Evolutionary conservation across 2,888 invertebrate species (phyloP), one percentile per base, ranked within the genome.

Genomic region (Apamea sordens): DNA sequence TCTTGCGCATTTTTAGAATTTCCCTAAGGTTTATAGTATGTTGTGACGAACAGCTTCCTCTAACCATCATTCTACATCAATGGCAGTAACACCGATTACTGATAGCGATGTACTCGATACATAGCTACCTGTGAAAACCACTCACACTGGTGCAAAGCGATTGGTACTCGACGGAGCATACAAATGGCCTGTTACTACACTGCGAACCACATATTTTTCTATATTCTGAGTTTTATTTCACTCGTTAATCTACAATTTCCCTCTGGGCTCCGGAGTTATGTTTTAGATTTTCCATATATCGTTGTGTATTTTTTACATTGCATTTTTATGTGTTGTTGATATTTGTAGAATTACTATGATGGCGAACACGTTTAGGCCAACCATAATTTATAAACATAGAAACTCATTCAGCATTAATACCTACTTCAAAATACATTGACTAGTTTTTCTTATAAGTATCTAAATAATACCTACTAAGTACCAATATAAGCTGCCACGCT

Each of bases 141-240:
- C 79, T 76, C 76, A 61, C 71, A 61, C 71, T 59, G 44, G 44
- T 47, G 65, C 63, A 73, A 81, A 87, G 28, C 80, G 59, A 78
- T 84, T 83, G 77, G 76, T 76, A 67, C 72, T 73, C 74, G 65
- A 64, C 41, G 44, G 59, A 80, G 87, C 87, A 87, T 87, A 80
- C 77, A 87, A 81, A 84, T 86, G 70, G 64, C 71, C 50, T 47
- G 77, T 80, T 76, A 83, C 70, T 71, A 64, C 61, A 69, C 28
- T 44, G 69, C 69, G 32, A 72, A 78, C 73, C 71, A 69, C 65
- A 76, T 76, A 78, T 87, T 76, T 86, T 86, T 77, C 72, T 50
- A 65, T 63, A 73, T 65, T 76, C 76, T 28, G 76, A 80, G 73
- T 87, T 80, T 80, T 87, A 76, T 85, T 87, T 76, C 47, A 80